These are phyloP conservation scores for Holacanthus passer DNA, from an alignment of 2,113 vertebrate species.

Conservation along the genomic window DNA sequence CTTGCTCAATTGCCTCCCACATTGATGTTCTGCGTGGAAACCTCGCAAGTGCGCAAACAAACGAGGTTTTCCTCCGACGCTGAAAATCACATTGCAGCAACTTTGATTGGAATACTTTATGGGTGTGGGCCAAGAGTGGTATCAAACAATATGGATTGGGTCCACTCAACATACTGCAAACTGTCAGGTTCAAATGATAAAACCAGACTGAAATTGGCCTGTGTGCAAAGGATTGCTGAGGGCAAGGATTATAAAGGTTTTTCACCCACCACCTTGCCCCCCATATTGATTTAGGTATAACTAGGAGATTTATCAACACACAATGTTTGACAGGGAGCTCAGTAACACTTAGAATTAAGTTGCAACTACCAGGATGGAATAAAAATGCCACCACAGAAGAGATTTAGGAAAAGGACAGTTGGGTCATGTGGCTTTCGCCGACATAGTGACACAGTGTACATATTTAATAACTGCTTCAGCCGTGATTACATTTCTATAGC, in stretches of 20 bases:
- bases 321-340: conserved; percentile 81
- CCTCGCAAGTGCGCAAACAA: conserved; percentile 67
- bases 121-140: conserved; percentile 68
- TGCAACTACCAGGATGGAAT: conserved; percentile 70
- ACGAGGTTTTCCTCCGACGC: conserved; percentile 62
- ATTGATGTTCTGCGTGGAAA: conserved; percentile 69
- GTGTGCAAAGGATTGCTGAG: conserved; percentile 77
- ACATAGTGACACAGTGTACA: conserved; percentile 7
- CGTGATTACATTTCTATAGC: conserved; percentile 13
- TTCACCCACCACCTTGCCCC: conserved; percentile 77
- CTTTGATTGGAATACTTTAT: conserved; percentile 76
- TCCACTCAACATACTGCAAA: conserved; percentile 74
- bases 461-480: conserved; percentile 11
- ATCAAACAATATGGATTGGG: conserved; percentile 78
- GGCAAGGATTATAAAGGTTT: conserved; percentile 83
- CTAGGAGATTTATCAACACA: conserved; percentile 82
- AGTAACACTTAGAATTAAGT: conserved; percentile 80
- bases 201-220: conserved; percentile 79
- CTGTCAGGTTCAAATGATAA: conserved; percentile 82
- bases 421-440: conserved; percentile 9
- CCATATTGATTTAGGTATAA: conserved; percentile 81
- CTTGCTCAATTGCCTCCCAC: conserved; percentile 59
- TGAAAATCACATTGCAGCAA: conserved; percentile 68
- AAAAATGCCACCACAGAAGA: conserved; percentile 61
- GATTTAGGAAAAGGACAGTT: conserved; percentile 50